These are phyloP conservation scores for Papilio glaucus DNA, from an alignment of 1,140 invertebrate genomes.

Conservation along the genomic window DNA sequence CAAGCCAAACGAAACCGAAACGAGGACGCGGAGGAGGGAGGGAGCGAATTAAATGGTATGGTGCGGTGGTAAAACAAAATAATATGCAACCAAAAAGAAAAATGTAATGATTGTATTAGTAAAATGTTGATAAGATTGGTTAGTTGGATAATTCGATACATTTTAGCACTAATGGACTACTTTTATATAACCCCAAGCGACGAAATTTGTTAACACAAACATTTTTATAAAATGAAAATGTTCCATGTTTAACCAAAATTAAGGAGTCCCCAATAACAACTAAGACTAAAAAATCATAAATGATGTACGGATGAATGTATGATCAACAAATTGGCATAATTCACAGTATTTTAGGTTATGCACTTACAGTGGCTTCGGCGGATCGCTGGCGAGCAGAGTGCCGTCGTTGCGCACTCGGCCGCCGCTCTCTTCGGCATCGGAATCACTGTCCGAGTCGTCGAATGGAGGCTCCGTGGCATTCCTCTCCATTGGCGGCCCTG, in stretches of 20 bases:
- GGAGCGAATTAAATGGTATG: conserved; percentile 41
- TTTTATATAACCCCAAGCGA: background rate
- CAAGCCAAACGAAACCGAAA: conserved; percentile 68
- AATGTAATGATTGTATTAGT: conserved; percentile 32
- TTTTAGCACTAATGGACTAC: background rate
- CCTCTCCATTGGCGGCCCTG: conserved; percentile 76
- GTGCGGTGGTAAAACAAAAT: conserved; percentile 45
- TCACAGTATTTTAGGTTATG: background rate
- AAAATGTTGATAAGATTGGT: conserved; percentile 1
- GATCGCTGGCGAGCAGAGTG: conserved; percentile 96
- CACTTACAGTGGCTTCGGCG: conserved; percentile 97
- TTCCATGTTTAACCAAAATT: background rate
- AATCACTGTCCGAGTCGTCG: conserved; percentile 87
- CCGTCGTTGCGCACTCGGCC: conserved; percentile 93
- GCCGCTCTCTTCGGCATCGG: conserved; percentile 87
- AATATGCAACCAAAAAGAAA: conserved; percentile 56
- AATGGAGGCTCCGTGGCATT: conserved; percentile 84
- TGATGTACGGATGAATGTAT: conserved; percentile 25
- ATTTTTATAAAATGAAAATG: conserved; percentile 1
- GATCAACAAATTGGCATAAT: conserved; percentile 1
- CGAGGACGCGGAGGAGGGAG: conserved; percentile 51
- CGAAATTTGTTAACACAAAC: background rate
- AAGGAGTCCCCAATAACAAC: background rate
- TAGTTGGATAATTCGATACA: background rate
- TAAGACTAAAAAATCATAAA: conserved; percentile 8